Evolutionary conservation across 2,113 vertebrate species (phyloP).

Genomic region (Mirza zaza): DNA sequence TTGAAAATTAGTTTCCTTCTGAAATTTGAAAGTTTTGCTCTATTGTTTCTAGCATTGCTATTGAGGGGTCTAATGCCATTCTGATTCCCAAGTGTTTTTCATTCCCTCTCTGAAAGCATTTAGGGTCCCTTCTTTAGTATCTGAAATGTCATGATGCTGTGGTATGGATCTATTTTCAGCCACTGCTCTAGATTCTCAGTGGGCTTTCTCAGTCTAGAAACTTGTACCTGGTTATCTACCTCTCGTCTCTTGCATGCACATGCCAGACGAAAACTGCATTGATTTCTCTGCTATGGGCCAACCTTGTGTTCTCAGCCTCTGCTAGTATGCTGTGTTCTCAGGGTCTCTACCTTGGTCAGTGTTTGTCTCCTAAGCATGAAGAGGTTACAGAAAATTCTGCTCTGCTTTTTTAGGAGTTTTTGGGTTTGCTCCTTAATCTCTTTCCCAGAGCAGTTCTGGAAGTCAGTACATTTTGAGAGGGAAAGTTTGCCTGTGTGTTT

Average conservation of each 20-base stretch:
- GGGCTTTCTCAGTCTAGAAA: neutral
- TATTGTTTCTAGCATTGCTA: neutral
- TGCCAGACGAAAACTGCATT: neutral
- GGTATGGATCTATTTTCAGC: neutral
- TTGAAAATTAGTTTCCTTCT: neutral
- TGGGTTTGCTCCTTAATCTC: neutral
- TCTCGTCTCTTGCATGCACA: rapidly evolving
- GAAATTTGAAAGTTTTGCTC: neutral
- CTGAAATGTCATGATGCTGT: neutral
- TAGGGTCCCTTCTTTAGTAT: neutral
- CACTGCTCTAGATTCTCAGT: neutral
- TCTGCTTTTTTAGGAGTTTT: neutral
- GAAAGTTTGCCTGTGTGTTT: neutral
- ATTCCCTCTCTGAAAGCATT: neutral
- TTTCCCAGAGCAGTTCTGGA: constrained; percentile 12
- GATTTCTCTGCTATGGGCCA: neutral
- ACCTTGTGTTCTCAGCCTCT: neutral
- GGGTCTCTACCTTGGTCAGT: neutral
- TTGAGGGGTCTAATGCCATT: neutral
- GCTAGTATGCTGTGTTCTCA: neutral
- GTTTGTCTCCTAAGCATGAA: neutral
- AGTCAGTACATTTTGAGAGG: neutral
- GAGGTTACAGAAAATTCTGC: neutral
- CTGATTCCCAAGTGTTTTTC: neutral
- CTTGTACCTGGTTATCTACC: neutral